Base-by-base conservation (phyloP, 2,113 vertebrate species). In the Nicator chloris region DNA sequence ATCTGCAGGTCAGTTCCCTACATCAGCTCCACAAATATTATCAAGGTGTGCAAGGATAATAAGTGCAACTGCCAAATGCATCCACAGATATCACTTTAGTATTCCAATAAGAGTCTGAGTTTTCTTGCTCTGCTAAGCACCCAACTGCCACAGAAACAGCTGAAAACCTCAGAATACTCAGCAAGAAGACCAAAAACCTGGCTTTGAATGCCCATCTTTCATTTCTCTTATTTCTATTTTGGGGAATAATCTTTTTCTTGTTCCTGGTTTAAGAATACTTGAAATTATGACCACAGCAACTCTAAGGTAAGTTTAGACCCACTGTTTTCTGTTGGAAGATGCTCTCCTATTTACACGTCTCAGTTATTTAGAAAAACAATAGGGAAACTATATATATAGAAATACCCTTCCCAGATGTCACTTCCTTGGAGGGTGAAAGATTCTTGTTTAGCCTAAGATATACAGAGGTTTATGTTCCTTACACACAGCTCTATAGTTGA, bases 401-500 rank as follows among this genome's bases (percentile, higher is more conserved):
- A 71, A 40, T 31, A 28, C 2, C 19, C 23, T 54, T 75, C 76
- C 28, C 20, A 70, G 45, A 20, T 3, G 6, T 21, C 44, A 7
- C 16, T 64, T 69, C 5, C 5, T 49, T 2, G 0, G 0, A 4
- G 12, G 4, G 3, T 50, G 11, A 11, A 6, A 28, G 26, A 14
- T 11, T 56, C 68, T 12, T 31, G 5, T 64, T 80, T 72, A 76
- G 40, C 39, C 16, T 45, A 12, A 13, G 7, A 5, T 39, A 63
- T 0, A 0, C 2, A 49, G 21, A n/a, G 11, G 3, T 56, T 64
- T 56, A 6, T 5, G 3, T 20, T 37, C 35, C 11, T 42, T n/a
- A 8, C 10, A 6, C 27, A 33, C 35, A 28, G 15, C 9, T 26
- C 28, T 16, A 0, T 1, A 37, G 42, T 1, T 30, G 42, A 51